Evolutionary conservation across 2,888 invertebrate species (phyloP).

Genomic region (Schrankia costaestrigalis): DNA sequence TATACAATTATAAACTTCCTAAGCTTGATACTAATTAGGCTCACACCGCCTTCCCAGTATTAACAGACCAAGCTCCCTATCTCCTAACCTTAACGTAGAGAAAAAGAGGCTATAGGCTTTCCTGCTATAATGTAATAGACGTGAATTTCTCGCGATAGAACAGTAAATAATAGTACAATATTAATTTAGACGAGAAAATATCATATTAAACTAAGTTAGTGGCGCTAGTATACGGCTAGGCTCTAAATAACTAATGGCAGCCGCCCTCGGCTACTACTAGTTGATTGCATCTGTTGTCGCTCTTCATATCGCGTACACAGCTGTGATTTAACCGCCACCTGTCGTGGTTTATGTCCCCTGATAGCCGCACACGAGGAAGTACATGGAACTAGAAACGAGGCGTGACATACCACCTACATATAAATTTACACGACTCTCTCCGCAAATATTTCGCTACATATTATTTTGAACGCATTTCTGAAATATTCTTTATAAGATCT

Average conservation of each 20-base stretch:
- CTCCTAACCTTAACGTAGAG: too few relatives aligned
- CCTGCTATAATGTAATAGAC: too few relatives aligned
- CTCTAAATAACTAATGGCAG: constrained; percentile 38
- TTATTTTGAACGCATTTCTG: constrained; percentile 24
- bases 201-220: constrained; percentile 4
- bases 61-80: too few relatives aligned
- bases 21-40: too few relatives aligned
- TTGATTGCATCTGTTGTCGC: constrained; percentile 55
- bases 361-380: constrained; percentile 58
- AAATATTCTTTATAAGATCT: constrained; percentile 18
- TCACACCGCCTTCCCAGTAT: too few relatives aligned
- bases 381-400: constrained; percentile 37
- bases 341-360: constrained; percentile 60
- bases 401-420: constrained; percentile 30
- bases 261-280: constrained; percentile 41
- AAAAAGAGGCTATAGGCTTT: too few relatives aligned
- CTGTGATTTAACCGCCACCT: constrained; percentile 65
- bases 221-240: constrained; percentile 8
- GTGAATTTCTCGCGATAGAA: too few relatives aligned
- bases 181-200: constrained; percentile 1
- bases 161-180: too few relatives aligned
- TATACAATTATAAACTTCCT: too few relatives aligned
- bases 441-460: constrained; percentile 17
- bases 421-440: constrained; percentile 19
- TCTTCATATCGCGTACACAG: constrained; percentile 54